Evolutionary conservation across 2,888 invertebrate species (phyloP), one percentile per base, ranked within the genome.

Genomic region (Apantesis nais): DNA sequence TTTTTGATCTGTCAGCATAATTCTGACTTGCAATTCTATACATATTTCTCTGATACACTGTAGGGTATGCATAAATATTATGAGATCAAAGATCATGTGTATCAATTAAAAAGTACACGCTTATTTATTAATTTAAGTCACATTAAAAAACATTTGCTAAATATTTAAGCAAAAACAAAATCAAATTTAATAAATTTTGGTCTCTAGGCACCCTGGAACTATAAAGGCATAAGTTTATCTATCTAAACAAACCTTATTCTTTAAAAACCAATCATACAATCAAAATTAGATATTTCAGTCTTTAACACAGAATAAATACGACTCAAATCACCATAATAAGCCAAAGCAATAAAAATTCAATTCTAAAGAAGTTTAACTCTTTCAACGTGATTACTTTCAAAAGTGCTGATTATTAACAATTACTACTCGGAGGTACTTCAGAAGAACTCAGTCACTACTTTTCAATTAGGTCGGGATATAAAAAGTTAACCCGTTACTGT

Each of bases 401-500:
- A 77, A 74, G 74, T 73, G 70, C 74, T 78, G 74, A 75, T 72
- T 73, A 76, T 80, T 78, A 78, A 71, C 80, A 76, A 77, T 78
- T 79, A 72, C 81, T 74, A 70, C 61, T 62, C 52, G 19, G 52
- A 62, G 52, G 73, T 74, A 60, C 73, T 77, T 68, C 74, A 68
- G 67, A 67, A 41, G 39, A 80, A 83, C 76, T 82, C 76, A 72
- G 71, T 77, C 80, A 79, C 79, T 76, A 81, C 80, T 81, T 86
- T 86, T 86, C 86, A 83, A 86, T 86, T 86, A 85, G 84, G 80
- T 77, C 78, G 77, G 74, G 76, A 81, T 81, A 84, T 74, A 83
- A 81, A 83, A 84, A 85, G 80, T 84, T 83, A 80, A 77, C 78
- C 78, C 74, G 74, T 76, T 79, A 80, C 75, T 78, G 74, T 71